Evolutionary conservation across 1,140 invertebrate genomes (phyloP).

Genomic region (Listronotus bonariensis): DNA sequence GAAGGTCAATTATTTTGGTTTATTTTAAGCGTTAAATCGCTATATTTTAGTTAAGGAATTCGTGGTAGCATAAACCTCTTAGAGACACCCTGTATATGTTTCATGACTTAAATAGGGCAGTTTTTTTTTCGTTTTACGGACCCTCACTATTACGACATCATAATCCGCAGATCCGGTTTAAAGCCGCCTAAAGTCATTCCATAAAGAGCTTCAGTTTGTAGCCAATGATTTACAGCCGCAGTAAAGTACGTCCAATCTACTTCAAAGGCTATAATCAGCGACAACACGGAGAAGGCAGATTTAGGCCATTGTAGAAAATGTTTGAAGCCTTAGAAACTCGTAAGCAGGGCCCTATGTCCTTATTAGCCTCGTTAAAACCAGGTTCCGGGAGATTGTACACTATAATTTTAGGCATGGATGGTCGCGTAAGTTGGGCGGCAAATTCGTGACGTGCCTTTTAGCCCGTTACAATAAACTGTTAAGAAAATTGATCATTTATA

Average conservation of each 20-base stretch:
- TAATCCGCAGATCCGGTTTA: too few species aligned
- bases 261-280: constrained; percentile 6
- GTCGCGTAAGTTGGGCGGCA: background rate
- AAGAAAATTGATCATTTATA: too few species aligned
- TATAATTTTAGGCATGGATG: constrained; percentile 3
- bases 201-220: background rate
- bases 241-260: constrained; percentile 5
- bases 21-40: too few species aligned
- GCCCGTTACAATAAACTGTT: background rate
- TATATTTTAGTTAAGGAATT: too few species aligned
- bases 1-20: too few species aligned
- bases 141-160: too few species aligned
- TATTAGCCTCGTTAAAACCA: constrained; percentile 8
- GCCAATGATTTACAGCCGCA: constrained; percentile 2
- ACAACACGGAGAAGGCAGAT: background rate
- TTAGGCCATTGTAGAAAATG: constrained; percentile 6
- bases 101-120: too few species aligned
- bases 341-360: background rate
- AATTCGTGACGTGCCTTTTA: background rate
- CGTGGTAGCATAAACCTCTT: too few species aligned
- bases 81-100: too few species aligned
- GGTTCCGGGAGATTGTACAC: background rate
- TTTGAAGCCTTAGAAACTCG: background rate
- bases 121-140: too few species aligned
- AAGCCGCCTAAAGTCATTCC: background rate